phyloP scores from a whole-genome alignment of 92 coral and sea anemone species.

The Paragorgia papillata region DNA sequence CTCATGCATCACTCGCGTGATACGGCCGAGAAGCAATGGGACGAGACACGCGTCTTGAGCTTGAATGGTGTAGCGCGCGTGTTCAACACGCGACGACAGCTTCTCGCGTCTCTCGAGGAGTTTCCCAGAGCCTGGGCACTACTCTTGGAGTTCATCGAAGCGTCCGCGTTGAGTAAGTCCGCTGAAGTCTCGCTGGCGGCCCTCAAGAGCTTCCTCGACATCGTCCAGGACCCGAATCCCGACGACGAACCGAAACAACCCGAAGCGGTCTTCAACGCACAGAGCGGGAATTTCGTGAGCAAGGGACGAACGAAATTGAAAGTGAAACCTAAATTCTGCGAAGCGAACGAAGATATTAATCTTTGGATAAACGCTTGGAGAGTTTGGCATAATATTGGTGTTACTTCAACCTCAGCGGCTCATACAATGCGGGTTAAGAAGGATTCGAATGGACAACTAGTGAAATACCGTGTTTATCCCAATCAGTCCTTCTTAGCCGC shows the following conservation, averaged over 20 bases:
- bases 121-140: constrained; percentile 99
- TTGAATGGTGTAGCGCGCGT: constrained; percentile 97
- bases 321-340: constrained; percentile 94
- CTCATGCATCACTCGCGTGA: constrained; percentile 99
- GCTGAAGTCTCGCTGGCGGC: constrained; percentile 98
- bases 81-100: constrained; percentile 96
- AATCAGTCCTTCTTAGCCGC: constrained; percentile 87
- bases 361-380: constrained; percentile 97
- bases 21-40: constrained; percentile 99
- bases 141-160: constrained; percentile 90
- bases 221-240: constrained; percentile 85
- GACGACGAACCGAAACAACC: constrained; percentile 56
- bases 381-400: constrained; percentile 90
- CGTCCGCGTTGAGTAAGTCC: constrained; percentile 93
- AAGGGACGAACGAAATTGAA: constrained; percentile 58
- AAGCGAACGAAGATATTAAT: constrained; percentile 88
- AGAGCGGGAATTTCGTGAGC: constrained; percentile 53
- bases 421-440: constrained; percentile 70
- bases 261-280: constrained; percentile 51
- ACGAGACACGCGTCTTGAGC: constrained; percentile 96
- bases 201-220: constrained; percentile 93
- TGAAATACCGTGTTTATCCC: constrained; percentile 68
- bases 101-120: constrained; percentile 92
- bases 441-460: constrained; percentile 82
- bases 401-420: constrained; percentile 69